Conservation (phyloP, 2,888 invertebrate species). For the Caenorhabditis sinica region DNA sequence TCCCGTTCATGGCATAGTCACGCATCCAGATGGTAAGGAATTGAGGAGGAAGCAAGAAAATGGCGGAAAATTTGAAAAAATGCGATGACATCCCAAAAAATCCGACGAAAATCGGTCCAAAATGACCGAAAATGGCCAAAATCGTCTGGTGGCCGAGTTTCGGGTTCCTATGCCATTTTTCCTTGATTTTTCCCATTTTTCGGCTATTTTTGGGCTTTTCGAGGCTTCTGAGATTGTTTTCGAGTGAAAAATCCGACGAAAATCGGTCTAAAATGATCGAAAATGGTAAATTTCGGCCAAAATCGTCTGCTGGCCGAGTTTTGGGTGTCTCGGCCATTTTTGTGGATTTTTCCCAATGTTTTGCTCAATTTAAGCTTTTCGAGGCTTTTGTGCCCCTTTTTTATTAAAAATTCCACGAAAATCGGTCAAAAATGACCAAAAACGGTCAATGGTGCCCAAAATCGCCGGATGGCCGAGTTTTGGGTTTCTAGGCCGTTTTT, state of each 20-base stretch:
- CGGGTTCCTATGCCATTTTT: not conserved
- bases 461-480: too few relatives aligned
- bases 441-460: too few relatives aligned
- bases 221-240: not conserved
- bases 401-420: too few relatives aligned
- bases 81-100: not conserved
- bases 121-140: not conserved
- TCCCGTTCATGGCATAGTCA: constrained; percentile 68
- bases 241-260: not conserved
- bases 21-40: constrained; percentile 70
- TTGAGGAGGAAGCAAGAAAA: too few relatives aligned
- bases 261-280: not conserved
- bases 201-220: not conserved
- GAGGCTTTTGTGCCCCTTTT: too few relatives aligned
- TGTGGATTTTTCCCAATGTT: not conserved
- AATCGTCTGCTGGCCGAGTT: not conserved
- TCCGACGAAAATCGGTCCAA: not conserved
- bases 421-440: too few relatives aligned
- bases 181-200: not conserved
- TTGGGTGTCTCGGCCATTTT: not conserved
- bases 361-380: too few relatives aligned
- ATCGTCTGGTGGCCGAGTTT: not conserved
- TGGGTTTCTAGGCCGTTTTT: too few relatives aligned
- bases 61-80: too few relatives aligned
- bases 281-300: not conserved